Percentiles rank a stretch among this genome's conserved stretches.
These are phyloP conservation scores for Xiphydria camelus DNA, from an alignment of 2,888 invertebrate genomes.

Conservation along the genomic window DNA sequence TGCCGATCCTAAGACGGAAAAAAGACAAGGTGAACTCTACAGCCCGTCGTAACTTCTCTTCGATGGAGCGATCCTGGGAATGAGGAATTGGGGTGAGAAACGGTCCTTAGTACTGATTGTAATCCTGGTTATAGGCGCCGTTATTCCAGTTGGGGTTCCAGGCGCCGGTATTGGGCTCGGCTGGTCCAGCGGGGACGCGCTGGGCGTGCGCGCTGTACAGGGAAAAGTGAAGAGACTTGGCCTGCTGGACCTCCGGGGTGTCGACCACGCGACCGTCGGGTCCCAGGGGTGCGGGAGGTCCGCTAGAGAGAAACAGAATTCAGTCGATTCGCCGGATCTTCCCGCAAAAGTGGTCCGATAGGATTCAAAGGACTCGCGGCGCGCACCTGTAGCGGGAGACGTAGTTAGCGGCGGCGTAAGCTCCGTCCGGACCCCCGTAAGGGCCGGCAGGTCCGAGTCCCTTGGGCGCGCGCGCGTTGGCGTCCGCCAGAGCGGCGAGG, in stretches of 20 bases:
- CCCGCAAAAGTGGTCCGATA: no score
- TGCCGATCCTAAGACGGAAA: no score
- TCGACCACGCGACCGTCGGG: constrained; percentile 54
- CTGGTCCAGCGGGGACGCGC: constrained; percentile 32
- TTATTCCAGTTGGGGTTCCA: constrained; percentile 38
- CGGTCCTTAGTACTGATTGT: constrained; percentile 25
- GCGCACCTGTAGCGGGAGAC: constrained; percentile 39
- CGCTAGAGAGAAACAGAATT: constrained; percentile 39
- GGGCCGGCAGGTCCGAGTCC: constrained; percentile 24
- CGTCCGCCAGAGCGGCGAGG: constrained; percentile 48
- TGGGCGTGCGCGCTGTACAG: constrained; percentile 48
- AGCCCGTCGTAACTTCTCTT: no score
- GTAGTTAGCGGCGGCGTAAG: constrained; percentile 33
- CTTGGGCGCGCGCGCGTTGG: constrained; percentile 49
- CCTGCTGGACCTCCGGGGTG: constrained; percentile 55
- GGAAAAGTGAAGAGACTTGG: constrained; percentile 54
- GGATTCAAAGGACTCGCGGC: background rate
- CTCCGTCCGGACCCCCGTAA: constrained; percentile 32
- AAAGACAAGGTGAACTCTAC: no score
- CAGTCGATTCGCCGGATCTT: no score
- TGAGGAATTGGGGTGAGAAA: no score
- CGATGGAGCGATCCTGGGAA: no score
- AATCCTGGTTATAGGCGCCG: constrained; percentile 26
- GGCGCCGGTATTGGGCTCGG: constrained; percentile 28
- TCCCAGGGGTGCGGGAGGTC: constrained; percentile 54